Conservation (phyloP, 2,113 vertebrate species). For the Semicossyphus pulcher region DNA sequence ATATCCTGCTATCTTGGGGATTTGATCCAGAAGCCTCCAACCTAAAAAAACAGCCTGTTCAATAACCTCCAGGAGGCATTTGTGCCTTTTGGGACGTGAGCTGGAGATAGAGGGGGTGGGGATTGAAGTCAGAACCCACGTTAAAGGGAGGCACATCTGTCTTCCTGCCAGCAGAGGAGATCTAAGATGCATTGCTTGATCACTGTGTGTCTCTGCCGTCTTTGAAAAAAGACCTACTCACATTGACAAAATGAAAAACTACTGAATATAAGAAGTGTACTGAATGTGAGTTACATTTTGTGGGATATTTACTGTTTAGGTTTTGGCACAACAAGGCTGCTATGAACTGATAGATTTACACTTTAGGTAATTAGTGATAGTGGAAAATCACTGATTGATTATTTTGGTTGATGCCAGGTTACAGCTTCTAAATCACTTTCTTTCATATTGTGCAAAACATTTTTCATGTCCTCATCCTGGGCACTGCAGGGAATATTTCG, state of each 20-base stretch:
- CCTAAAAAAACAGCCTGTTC: conserved; percentile 42
- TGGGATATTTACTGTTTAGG: background rate
- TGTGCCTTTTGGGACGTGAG: conserved; percentile 20
- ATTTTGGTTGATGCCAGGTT: background rate
- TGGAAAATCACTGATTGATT: conserved; percentile 1
- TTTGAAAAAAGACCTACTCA: background rate
- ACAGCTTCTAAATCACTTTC: conserved; percentile 4
- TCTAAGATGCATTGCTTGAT: conserved; percentile 47
- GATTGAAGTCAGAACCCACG: conserved; percentile 41
- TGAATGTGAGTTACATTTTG: conserved; percentile 21
- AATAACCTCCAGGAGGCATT: conserved; percentile 40
- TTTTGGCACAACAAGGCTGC: background rate
- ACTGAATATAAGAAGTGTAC: background rate
- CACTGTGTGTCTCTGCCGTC: conserved; percentile 7
- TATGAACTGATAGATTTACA: background rate
- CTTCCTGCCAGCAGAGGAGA: conserved; percentile 19
- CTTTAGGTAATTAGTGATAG: background rate
- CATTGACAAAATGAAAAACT: background rate
- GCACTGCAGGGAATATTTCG: background rate
- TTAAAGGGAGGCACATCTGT: conserved; percentile 41
- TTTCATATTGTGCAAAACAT: background rate
- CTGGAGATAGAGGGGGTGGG: conserved; percentile 10
- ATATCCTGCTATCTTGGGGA: conserved; percentile 14
- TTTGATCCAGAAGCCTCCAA: conserved; percentile 32
- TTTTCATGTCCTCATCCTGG: background rate